Conservation (phyloP, 2,888 invertebrate genomes). For the Rotaria macrura region DNA sequence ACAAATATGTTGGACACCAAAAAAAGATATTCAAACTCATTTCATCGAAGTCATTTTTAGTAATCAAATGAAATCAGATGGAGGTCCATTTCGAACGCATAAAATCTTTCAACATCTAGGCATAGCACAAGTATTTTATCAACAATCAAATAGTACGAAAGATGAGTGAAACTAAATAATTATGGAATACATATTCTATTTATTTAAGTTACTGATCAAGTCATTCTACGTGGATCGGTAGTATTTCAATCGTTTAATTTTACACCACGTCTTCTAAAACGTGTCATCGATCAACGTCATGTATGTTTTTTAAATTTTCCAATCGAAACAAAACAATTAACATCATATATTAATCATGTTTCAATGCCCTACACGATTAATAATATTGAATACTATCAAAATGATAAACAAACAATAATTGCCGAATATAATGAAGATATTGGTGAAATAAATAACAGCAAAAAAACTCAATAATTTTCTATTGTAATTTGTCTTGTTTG, state of each 20-base stretch:
- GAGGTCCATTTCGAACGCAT: background rate
- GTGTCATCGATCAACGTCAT: background rate
- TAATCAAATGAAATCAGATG: background rate
- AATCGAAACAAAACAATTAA: background rate
- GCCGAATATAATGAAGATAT: background rate
- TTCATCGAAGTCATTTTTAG: background rate
- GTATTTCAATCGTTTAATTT: background rate
- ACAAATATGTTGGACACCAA: background rate
- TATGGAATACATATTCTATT: background rate
- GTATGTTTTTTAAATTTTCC: background rate
- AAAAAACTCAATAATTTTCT: background rate
- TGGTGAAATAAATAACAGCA: background rate
- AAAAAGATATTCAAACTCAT: background rate
- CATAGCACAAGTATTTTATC: background rate
- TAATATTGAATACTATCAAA: background rate
- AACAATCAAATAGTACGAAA: background rate
- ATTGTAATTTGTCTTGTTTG: background rate
- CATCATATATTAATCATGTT: background rate
- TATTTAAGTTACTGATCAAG: background rate
- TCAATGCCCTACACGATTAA: background rate
- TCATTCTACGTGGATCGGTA: background rate
- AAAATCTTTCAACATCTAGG: background rate
- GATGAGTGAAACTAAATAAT: background rate
- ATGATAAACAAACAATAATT: background rate
- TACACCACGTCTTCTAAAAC: background rate